Conservation (phyloP, 2,888 invertebrate genomes). For the Gasteruption jaculator region DNA sequence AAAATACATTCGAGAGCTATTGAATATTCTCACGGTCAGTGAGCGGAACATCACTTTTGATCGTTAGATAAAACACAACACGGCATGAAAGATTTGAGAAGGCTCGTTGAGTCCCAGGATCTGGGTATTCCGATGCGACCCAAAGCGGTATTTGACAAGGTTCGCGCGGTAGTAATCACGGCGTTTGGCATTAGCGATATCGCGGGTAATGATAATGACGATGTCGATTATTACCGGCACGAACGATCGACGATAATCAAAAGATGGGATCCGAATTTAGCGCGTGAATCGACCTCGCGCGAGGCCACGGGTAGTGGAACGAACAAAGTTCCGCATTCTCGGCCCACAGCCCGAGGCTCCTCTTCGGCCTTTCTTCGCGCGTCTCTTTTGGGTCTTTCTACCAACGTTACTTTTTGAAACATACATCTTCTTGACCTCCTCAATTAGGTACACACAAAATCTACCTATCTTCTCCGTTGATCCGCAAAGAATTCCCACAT, state of each 20-base stretch:
- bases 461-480: too few relatives aligned
- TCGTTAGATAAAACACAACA: too few relatives aligned
- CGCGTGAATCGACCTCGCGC: constrained; percentile 31
- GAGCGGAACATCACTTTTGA: too few relatives aligned
- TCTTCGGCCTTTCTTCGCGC: constrained; percentile 29
- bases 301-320: constrained; percentile 24
- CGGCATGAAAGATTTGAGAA: too few relatives aligned
- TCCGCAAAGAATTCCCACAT: too few relatives aligned
- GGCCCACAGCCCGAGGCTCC: constrained; percentile 47
- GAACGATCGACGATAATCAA: constrained; percentile 7
- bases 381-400: constrained; percentile 21
- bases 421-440: constrained; percentile 9
- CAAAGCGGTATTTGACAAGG: too few relatives aligned
- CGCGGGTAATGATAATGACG: constrained; percentile 2
- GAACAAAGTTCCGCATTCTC: constrained; percentile 48
- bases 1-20: too few relatives aligned
- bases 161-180: too few relatives aligned
- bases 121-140: too few relatives aligned
- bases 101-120: too few relatives aligned
- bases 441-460: too few relatives aligned
- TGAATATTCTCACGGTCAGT: too few relatives aligned
- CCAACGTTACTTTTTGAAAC: neutral
- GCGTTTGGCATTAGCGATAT: neutral
- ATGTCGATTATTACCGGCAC: neutral
- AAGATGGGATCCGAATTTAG: constrained; percentile 29